Evolutionary conservation across 2,113 vertebrate genomes (phyloP).

Genomic region (Sinocyclocheilus anophthalmus): DNA sequence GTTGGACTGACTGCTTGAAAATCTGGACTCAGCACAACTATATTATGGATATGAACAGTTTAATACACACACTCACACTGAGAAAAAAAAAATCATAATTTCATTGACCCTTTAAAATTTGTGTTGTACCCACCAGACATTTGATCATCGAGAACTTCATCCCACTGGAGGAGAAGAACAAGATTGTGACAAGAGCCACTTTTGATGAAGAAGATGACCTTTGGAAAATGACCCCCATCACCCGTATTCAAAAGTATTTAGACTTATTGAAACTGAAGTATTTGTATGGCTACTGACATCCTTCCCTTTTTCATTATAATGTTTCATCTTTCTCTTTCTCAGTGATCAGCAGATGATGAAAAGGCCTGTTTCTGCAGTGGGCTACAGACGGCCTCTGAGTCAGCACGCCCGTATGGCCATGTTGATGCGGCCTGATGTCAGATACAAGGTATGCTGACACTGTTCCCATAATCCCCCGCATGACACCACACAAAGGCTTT

Average conservation of each 20-base stretch:
- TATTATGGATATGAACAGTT: too few relatives aligned
- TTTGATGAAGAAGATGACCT: conserved; percentile 94
- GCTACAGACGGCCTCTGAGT: conserved; percentile 90
- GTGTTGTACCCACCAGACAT: conserved; percentile 76
- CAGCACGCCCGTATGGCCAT: conserved; percentile 86
- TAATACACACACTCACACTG: not conserved
- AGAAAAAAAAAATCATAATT: too few relatives aligned
- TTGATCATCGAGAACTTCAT: conserved; percentile 98
- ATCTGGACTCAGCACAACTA: too few relatives aligned
- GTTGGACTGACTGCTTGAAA: too few relatives aligned
- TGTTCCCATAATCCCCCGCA: conserved; percentile 6
- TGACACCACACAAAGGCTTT: not conserved
- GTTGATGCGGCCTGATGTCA: conserved; percentile 82
- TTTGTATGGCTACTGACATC: not conserved
- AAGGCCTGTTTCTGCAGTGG: conserved; percentile 89
- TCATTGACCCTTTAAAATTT: not conserved
- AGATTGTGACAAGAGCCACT: conserved; percentile 88
- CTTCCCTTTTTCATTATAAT: not conserved
- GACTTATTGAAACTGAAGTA: not conserved
- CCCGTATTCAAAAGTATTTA: conserved; percentile 88
- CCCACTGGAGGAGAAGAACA: conserved; percentile 93
- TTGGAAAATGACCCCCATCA: conserved; percentile 94
- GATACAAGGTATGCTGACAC: conserved; percentile 84
- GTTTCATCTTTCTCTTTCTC: not conserved
- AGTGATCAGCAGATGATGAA: conserved; percentile 92